These are phyloP conservation scores for Ctenopoma multispine DNA, from an alignment of 2,797 vertebrate species.

Conservation along the genomic window DNA sequence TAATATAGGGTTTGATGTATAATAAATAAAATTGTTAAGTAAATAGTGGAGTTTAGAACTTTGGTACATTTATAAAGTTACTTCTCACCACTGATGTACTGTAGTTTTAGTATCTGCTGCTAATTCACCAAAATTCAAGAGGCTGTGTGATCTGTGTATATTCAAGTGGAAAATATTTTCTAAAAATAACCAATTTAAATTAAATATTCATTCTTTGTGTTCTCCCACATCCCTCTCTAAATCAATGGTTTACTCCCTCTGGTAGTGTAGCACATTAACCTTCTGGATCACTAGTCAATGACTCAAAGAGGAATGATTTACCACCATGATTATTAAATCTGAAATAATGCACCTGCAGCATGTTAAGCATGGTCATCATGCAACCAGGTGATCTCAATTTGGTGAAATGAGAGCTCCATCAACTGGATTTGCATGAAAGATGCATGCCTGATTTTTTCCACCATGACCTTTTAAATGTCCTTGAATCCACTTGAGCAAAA, in stretches of 20 bases:
- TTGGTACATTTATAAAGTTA: neutral
- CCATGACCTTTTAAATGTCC: conserved; percentile 75
- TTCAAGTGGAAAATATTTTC: conserved; percentile 23
- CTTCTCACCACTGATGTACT: neutral
- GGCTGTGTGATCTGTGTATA: conserved; percentile 2
- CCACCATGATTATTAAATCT: conserved; percentile 87
- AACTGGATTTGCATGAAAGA: conserved; percentile 76
- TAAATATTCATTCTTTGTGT: conserved; percentile 39
- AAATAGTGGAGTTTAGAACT: neutral
- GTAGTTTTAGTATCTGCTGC: neutral
- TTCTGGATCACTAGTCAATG: conserved; percentile 83
- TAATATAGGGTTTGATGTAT: too few relatives aligned
- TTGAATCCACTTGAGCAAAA: conserved; percentile 75
- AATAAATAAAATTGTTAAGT: neutral
- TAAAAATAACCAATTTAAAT: conserved; percentile 31
- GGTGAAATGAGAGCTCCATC: conserved; percentile 72
- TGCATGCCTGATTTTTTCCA: conserved; percentile 70
- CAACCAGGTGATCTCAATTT: conserved; percentile 74
- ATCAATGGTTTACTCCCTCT: conserved; percentile 67
- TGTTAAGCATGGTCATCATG: conserved; percentile 71
- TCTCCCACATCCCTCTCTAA: conserved; percentile 51
- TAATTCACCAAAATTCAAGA: conserved; percentile 18
- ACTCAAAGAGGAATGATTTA: conserved; percentile 86
- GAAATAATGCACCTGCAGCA: conserved; percentile 85
- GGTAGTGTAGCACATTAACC: conserved; percentile 87